Percentiles rank a stretch among this genome's conserved stretches.
phyloP scores from a whole-genome alignment of 2,797 vertebrate genomes.

The Thaleichthys pacificus region DNA sequence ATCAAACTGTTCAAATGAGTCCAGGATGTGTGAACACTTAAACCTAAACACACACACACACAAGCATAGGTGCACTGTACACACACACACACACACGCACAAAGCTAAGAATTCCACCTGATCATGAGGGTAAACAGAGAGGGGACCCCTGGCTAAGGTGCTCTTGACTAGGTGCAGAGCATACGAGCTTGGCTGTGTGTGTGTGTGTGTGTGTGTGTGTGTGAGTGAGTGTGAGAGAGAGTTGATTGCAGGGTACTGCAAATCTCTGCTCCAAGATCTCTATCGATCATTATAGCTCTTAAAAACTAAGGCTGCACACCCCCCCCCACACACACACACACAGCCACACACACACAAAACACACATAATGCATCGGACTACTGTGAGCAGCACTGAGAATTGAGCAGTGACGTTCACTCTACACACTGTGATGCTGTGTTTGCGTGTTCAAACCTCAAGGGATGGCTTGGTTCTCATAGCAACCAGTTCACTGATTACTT shows the following conservation, averaged over 20 bases:
- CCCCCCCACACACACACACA: slow-evolving; percentile 8
- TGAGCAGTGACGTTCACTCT: background rate
- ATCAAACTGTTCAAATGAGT: too few relatives aligned
- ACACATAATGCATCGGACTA: background rate
- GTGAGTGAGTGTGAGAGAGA: background rate
- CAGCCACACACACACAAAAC: background rate
- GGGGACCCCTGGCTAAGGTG: too few relatives aligned
- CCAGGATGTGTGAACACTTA: too few relatives aligned
- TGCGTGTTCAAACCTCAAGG: background rate
- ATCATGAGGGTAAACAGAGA: too few relatives aligned
- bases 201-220: slow-evolving; percentile 15
- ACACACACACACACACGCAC: background rate
- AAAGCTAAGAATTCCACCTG: too few relatives aligned
- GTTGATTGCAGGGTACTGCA: background rate
- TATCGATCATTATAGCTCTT: too few relatives aligned
- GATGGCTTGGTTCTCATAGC: background rate
- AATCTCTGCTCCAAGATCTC: background rate
- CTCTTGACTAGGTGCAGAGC: too few relatives aligned
- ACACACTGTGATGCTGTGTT: background rate
- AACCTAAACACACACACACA: too few relatives aligned
- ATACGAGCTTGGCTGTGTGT: background rate
- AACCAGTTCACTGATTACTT: background rate
- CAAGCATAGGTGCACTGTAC: background rate
- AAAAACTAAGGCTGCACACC: background rate
- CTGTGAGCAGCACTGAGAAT: background rate